Base-by-base conservation (phyloP, 2,888 invertebrate genomes). In the Cheilosia impressa region DNA sequence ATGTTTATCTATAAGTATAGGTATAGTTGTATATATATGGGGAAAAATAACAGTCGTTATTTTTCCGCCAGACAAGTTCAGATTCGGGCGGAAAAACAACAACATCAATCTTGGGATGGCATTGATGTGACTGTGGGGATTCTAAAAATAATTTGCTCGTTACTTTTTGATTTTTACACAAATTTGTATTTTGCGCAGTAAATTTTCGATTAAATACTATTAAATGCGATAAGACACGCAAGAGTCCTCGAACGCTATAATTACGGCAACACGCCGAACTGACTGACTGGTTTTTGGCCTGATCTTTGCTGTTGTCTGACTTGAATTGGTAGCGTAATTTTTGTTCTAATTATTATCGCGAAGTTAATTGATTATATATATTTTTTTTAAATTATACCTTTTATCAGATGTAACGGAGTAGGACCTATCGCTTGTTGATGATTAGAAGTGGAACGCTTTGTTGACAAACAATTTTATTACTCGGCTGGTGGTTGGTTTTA, bases 31-130 rank as follows among this genome's bases (percentile, higher is more conserved):
- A 9, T 13, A 19, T 13, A 19, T 31, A 13, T 47, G n/a, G 17
- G 45, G 1, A 17, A 47, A 17, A 69, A 17, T 15, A 38, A 4
- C 13, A 38, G 10, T 2, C 34, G 63, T 34, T 50, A 50, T 50
- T 43, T 41, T 22, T n/a, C 4, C n/a, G 57, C 19, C 17, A 27
- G 31, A 13, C 50, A 50, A 72, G 60, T 52, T 60, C 58, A 17
- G 19, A 22, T 62, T n/a, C 27, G 41, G 13, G 34, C 34, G 47
- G 41, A 57, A 47, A 66, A 73, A 73, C 43, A 73, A 73, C 53
- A 73, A 73, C 63, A 73, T 62, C 73, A 63, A 62, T 73, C 73
- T 73, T 43, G n/a, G 43, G 73, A 6, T 34, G 27, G 43, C 55
- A 41, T 31, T 55, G 58, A 71, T 52, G 38, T 71, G 58, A 41